phyloP scores from a whole-genome alignment of 1,140 invertebrate species.

The Aphidius ervi region DNA sequence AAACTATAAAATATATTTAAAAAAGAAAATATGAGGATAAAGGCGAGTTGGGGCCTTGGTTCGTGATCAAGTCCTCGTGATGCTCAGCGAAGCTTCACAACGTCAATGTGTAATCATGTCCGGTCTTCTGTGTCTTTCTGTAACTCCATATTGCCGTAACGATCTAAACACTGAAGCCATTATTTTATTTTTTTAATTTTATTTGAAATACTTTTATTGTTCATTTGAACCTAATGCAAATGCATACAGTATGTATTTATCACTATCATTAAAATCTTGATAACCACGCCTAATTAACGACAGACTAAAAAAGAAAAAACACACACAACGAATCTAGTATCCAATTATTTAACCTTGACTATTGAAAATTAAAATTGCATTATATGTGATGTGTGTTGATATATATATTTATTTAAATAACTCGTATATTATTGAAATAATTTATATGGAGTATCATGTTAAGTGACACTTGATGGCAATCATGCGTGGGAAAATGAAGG shows the following conservation, averaged over 20 bases:
- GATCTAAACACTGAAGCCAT: background rate
- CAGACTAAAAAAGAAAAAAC: no score
- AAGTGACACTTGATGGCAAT: no score
- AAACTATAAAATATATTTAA: no score
- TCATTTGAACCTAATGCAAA: background rate
- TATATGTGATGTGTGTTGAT: no score
- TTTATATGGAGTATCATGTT: no score
- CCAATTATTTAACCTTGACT: no score
- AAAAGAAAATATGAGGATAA: no score
- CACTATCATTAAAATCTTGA: background rate
- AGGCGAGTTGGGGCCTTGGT: constrained; percentile 43
- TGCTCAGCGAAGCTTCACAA: constrained; percentile 52
- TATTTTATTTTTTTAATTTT: background rate
- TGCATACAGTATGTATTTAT: background rate
- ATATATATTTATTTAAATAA: no score
- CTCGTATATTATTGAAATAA: no score
- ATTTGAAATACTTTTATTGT: background rate
- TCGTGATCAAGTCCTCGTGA: constrained; percentile 50
- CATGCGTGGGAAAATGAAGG: no score
- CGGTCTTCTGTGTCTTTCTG: constrained; percentile 33
- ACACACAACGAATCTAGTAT: no score
- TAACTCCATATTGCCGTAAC: constrained; percentile 22
- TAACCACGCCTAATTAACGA: background rate
- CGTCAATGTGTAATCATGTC: constrained; percentile 48
- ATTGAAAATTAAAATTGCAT: no score